These are phyloP conservation scores for Tiliacea aurago DNA, from an alignment of 2,888 invertebrate genomes.

Conservation along the genomic window DNA sequence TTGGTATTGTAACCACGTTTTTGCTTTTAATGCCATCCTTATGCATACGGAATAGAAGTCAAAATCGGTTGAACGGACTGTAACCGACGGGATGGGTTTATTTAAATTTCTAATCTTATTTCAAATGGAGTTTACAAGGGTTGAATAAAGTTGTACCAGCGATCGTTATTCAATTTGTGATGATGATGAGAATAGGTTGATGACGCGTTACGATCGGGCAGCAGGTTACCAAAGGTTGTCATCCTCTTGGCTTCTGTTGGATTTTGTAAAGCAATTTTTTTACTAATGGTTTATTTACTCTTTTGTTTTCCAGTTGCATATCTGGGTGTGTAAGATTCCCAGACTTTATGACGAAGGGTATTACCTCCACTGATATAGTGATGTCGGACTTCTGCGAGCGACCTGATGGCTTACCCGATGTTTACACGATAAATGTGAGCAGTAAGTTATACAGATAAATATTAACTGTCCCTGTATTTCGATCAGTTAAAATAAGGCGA, in stretches of 20 bases:
- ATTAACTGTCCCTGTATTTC: background rate
- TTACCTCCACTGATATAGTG: conserved; percentile 86
- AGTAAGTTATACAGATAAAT: conserved; percentile 77
- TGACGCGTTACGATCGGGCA: background rate
- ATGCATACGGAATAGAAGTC: too few relatives aligned
- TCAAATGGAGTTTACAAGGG: too few relatives aligned
- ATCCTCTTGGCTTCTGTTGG: background rate
- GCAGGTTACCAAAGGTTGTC: background rate
- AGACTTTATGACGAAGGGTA: conserved; percentile 78
- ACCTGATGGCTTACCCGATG: conserved; percentile 81
- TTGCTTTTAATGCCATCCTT: too few relatives aligned
- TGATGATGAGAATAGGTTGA: background rate
- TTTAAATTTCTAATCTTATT: too few relatives aligned
- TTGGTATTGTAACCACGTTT: too few relatives aligned
- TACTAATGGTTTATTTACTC: background rate
- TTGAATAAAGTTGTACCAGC: background rate
- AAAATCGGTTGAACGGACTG: too few relatives aligned
- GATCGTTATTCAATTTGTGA: background rate
- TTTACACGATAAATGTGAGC: conserved; percentile 85
- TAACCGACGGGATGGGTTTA: too few relatives aligned
- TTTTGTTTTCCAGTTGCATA: conserved; percentile 81
- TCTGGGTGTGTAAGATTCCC: conserved; percentile 89
- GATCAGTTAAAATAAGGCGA: background rate
- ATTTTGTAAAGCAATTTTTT: background rate
- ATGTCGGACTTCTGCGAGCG: conserved; percentile 86